A percentile compares a stretch with the other conserved stretches of the same genome.
Conservation (phyloP, 1,140 invertebrate species). For the Lucilia cuprina region DNA sequence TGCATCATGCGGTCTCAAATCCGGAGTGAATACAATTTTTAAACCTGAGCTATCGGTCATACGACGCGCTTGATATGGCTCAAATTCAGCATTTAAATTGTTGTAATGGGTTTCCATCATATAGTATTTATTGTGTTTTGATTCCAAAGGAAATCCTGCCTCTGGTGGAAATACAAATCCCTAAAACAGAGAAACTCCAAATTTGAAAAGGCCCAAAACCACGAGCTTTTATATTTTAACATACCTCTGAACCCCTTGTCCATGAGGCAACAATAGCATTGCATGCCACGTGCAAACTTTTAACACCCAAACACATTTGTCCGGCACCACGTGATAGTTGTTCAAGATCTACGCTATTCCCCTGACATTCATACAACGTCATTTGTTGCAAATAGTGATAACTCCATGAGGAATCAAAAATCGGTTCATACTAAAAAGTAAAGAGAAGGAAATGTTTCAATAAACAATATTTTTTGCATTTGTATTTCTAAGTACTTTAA, state of each 20-base stretch:
- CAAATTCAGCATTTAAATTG: slow-evolving; percentile 53
- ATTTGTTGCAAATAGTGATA: slow-evolving; percentile 71
- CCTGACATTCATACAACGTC: slow-evolving; percentile 73
- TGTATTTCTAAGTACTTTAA: slow-evolving; percentile 54
- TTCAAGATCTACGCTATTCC: slow-evolving; percentile 64
- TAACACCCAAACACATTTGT: slow-evolving; percentile 66
- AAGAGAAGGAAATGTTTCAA: not conserved
- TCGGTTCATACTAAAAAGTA: slow-evolving; percentile 66
- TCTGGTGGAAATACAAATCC: slow-evolving; percentile 72
- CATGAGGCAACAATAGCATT: slow-evolving; percentile 72
- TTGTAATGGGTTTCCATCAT: slow-evolving; percentile 72
- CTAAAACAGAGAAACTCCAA: slow-evolving; percentile 48
- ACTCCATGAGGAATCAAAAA: slow-evolving; percentile 65
- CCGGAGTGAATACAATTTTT: slow-evolving; percentile 69
- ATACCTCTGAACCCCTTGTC: slow-evolving; percentile 70
- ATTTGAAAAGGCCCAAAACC: not conserved
- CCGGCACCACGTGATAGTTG: slow-evolving; percentile 65
- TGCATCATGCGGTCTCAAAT: slow-evolving; percentile 68
- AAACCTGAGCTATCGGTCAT: slow-evolving; percentile 70
- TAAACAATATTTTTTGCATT: slow-evolving; percentile 56
- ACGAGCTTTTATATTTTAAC: no score
- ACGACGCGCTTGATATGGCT: slow-evolving; percentile 50
- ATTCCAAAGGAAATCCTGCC: slow-evolving; percentile 71
- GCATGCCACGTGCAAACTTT: slow-evolving; percentile 66
- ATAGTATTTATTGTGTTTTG: slow-evolving; percentile 66